Evolutionary conservation across 2,888 invertebrate genomes (phyloP).

Genomic region (Philaethria dido): DNA sequence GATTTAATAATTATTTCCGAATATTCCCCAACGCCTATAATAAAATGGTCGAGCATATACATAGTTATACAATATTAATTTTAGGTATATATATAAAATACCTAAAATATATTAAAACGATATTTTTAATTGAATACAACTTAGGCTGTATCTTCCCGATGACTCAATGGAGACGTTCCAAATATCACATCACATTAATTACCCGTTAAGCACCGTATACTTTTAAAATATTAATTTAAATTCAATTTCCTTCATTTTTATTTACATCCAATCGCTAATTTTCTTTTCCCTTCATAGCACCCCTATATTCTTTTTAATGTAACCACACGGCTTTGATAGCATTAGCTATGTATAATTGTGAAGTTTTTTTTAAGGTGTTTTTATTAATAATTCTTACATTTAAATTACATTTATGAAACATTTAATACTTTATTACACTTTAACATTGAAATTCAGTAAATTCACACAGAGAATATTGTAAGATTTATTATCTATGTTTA

Average conservation of each 20-base stretch:
- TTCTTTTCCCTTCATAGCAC: slow-evolving; percentile 43
- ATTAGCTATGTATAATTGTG: background rate
- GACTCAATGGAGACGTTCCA: slow-evolving; percentile 46
- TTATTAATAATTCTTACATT: background rate
- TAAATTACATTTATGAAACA: slow-evolving; percentile 7
- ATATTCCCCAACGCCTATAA: background rate
- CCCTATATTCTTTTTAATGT: slow-evolving; percentile 29
- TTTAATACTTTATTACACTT: background rate
- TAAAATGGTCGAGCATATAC: background rate
- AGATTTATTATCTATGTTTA: background rate
- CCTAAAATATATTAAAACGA: slow-evolving; percentile 9
- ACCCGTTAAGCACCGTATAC: slow-evolving; percentile 61
- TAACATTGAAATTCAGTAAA: background rate
- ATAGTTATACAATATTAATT: background rate
- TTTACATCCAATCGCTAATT: slow-evolving; percentile 21
- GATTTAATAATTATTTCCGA: background rate
- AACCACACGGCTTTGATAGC: slow-evolving; percentile 1
- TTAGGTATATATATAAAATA: slow-evolving; percentile 7
- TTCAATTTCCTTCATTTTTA: background rate
- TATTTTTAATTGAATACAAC: background rate
- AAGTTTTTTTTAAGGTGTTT: background rate
- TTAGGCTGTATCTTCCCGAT: slow-evolving; percentile 15
- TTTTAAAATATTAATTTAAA: slow-evolving; percentile 35
- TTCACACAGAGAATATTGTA: slow-evolving; percentile 5
- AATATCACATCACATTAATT: slow-evolving; percentile 59